Conservation (phyloP, 2,113 vertebrate genomes). For the Pungitius pungitius region DNA sequence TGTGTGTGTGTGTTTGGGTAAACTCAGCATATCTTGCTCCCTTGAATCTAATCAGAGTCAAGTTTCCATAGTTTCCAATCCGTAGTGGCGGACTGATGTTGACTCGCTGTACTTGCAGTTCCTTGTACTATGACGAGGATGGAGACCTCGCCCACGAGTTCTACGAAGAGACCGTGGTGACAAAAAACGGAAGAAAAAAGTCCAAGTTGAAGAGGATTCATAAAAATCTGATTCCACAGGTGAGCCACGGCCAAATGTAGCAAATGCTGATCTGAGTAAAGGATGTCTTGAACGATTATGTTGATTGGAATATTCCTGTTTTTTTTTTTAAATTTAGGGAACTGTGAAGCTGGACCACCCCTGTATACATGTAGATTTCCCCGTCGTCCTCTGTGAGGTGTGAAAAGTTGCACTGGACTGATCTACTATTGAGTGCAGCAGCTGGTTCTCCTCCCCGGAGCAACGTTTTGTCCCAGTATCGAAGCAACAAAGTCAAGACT, state of each 20-base stretch:
- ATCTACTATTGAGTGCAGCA: conserved; percentile 28
- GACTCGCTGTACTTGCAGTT: conserved; percentile 78
- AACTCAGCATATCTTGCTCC: not conserved
- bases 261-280: no score
- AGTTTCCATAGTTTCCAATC: not conserved
- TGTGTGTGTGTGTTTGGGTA: not conserved
- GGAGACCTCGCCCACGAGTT: conserved; percentile 98
- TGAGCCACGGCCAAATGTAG: conserved; percentile 61
- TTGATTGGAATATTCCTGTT: not conserved
- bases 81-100: not conserved
- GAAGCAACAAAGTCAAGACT: not conserved
- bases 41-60: not conserved
- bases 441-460: conserved; percentile 25
- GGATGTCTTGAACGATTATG: not conserved
- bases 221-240: conserved; percentile 98
- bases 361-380: conserved; percentile 96
- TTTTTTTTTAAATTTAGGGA: conserved; percentile 83
- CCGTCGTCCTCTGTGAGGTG: conserved; percentile 95
- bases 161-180: conserved; percentile 96
- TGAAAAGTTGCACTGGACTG: conserved; percentile 76
- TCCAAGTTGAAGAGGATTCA: conserved; percentile 97
- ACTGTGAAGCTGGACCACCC: conserved; percentile 93
- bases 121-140: conserved; percentile 97
- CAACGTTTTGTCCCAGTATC: conserved; percentile 21
- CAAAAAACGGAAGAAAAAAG: conserved; percentile 94